Base-by-base conservation (phyloP, 92 coral and sea anemone genomes). In the Epizoanthus rinbou region DNA sequence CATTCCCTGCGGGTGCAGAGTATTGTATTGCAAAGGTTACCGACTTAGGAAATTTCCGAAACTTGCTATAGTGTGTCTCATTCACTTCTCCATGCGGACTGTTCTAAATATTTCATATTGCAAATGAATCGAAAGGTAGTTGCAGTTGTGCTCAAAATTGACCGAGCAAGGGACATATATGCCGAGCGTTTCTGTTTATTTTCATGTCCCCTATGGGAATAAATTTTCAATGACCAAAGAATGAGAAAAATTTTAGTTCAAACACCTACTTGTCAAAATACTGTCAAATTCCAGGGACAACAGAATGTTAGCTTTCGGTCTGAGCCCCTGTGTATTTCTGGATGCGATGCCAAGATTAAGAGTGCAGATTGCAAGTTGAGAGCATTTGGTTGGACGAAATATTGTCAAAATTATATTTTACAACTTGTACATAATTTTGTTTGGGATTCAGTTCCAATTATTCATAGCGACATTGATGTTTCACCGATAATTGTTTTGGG, bases 151-250 rank as follows among this genome's bases (percentile, higher is more conserved):
- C 54, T 50, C 15, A 50, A 50, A 50, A 10, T 50, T 50, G 2
- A 50, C 54, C 14, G 54, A 50, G 54, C 54, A 50, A 50, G 54
- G 15, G 54, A 50, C 13, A 50, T 9, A 11, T 50, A 11, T 78
- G 57, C 17, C 3, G 9, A 39, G 25, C 57, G 76, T 21, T 85
- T 54, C 80, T 85, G 92, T 89, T 85, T 86, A 83, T 74, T 84
- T n/a, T 83, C 58, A 43, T 21, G 65, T 85, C 94, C 91, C 71
- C 82, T 92, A 15, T 69, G 98, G 95, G 98, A 91, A 89, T 91
- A 80, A 25, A 68, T 80, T 79, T 84, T 87, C 87, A 87, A 39
- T 78, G 89, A 64, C 56, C 53, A 41, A 84, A 94, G 94, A 84
- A 93, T 93, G 91, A 41, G 52, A 91, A 82, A 88, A 86, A 93